phyloP scores from a whole-genome alignment of 1,140 invertebrate species.

The Oedothorax gibbosus region DNA sequence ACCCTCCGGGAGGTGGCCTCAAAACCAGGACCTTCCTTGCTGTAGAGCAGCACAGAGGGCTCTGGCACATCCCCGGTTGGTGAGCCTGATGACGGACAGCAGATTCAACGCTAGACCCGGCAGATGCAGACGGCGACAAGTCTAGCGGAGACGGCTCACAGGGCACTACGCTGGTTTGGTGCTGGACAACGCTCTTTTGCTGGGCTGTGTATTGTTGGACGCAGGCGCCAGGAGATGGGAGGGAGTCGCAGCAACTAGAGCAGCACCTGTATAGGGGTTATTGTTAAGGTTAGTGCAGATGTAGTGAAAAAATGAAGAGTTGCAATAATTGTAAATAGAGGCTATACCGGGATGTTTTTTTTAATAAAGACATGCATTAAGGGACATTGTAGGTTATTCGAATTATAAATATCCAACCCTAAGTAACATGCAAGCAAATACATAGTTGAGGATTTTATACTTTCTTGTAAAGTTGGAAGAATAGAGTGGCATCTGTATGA shows the following conservation, averaged over 20 bases:
- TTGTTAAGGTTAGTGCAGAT: too few species aligned
- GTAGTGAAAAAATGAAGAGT: too few species aligned
- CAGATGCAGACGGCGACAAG: conserved; percentile 32
- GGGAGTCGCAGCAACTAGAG: neutral
- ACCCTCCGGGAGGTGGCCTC: conserved; percentile 39
- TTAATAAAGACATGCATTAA: too few species aligned
- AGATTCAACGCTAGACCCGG: conserved; percentile 10
- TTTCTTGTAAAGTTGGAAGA: too few species aligned
- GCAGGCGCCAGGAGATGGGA: conserved; percentile 1
- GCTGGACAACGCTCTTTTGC: conserved; percentile 22
- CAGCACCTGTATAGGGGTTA: too few species aligned
- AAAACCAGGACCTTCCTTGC: conserved; percentile 28
- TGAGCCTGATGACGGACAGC: neutral
- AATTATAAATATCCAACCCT: too few species aligned
- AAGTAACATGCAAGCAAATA: too few species aligned
- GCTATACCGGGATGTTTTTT: too few species aligned
- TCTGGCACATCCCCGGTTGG: neutral
- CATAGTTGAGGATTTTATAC: too few species aligned
- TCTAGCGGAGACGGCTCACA: conserved; percentile 49
- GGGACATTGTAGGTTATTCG: too few species aligned
- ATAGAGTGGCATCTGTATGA: too few species aligned
- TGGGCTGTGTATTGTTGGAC: conserved; percentile 3
- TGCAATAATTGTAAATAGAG: too few species aligned
- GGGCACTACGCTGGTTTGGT: conserved; percentile 35
- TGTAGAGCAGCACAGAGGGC: conserved; percentile 20